Evolutionary conservation across 2,888 invertebrate genomes (phyloP).

Genomic region (Chymomyza fuscimana): DNA sequence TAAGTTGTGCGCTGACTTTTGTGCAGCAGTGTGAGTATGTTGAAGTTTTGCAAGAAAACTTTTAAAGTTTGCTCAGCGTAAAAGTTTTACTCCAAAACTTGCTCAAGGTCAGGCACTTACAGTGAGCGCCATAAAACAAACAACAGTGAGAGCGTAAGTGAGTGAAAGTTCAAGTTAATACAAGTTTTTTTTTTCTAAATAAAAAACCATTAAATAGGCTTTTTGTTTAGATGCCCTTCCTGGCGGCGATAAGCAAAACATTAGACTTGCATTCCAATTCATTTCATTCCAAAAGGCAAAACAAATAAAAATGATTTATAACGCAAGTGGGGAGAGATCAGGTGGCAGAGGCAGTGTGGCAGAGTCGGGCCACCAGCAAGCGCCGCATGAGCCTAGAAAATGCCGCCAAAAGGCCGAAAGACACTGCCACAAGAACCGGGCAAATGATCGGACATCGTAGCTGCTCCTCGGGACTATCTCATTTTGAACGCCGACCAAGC

Average conservation of each 20-base stretch:
- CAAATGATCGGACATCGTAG: slow-evolving; percentile 1
- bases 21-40: slow-evolving; percentile 24
- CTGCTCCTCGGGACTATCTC: neutral
- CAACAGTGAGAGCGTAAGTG: slow-evolving; percentile 7
- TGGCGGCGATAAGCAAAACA: slow-evolving; percentile 27
- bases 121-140: slow-evolving; percentile 39
- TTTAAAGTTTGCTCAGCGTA: slow-evolving; percentile 20
- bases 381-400: slow-evolving; percentile 57
- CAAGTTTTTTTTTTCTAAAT: no score
- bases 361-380: slow-evolving; percentile 45
- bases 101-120: slow-evolving; percentile 24
- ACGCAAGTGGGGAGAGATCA: slow-evolving; percentile 49
- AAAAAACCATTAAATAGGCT: neutral
- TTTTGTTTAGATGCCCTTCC: neutral
- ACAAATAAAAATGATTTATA: slow-evolving; percentile 72
- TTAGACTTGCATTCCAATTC: slow-evolving; percentile 45
- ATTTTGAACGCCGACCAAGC: slow-evolving; percentile 52
- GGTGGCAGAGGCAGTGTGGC: slow-evolving; percentile 29
- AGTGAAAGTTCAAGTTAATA: neutral
- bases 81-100: slow-evolving; percentile 32
- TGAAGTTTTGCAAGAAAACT: slow-evolving; percentile 21
- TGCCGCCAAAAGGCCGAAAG: slow-evolving; percentile 9
- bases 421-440: slow-evolving; percentile 10
- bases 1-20: slow-evolving; percentile 53
- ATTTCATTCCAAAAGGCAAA: slow-evolving; percentile 37